Evolutionary conservation across 2,888 invertebrate species (phyloP), one percentile per base, ranked within the genome.

Genomic region (Hybos culiciformis): DNA sequence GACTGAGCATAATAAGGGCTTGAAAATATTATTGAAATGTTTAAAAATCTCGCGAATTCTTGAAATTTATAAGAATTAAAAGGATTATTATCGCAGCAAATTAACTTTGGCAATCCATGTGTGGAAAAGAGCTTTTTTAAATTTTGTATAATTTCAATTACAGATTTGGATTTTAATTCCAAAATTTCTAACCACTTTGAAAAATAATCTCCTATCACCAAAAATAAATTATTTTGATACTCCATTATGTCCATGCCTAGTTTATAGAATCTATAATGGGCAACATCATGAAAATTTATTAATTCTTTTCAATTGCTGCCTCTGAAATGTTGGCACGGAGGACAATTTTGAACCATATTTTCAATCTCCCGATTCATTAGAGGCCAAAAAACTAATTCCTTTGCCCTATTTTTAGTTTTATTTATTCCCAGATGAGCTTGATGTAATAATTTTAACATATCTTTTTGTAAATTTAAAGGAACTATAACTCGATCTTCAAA

Each of bases 201-300:
- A 24, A 48, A 55, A 36, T 47, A 50, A 38, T 55, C 54, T 7
- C 48, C 36, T 24, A 53, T 41, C 3, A 55, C 46, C 34, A 58
- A 46, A 42, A 50, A 55, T 33, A 43, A 37, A 37, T 50, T 50
- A 29, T 46, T 42, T 14, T 36, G 32, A 44, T 48, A 51, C 39
- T 55, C 51, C 38, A 51, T 48, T 46, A 58, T 54, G 48, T 58
- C 56, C 29, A 51, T 44, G 26, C 45, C 51, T 23, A 59, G 37
- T 34, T 54, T 54, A 34, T 52, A 34, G 48, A 52, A 60, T 5
- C 52, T 52, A 18, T 50, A 31, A n/a, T 42, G 39, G 20, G 58
- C 56, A 37, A 56, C 39, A 14, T 47, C 36, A 45, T 58, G 54
- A 33, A 42, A 40, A 6, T 51, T 39, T 45, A 60, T 32, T 15